Evolutionary conservation across 2,888 invertebrate genomes (phyloP).

Genomic region (Lasioglossum leucozonium): DNA sequence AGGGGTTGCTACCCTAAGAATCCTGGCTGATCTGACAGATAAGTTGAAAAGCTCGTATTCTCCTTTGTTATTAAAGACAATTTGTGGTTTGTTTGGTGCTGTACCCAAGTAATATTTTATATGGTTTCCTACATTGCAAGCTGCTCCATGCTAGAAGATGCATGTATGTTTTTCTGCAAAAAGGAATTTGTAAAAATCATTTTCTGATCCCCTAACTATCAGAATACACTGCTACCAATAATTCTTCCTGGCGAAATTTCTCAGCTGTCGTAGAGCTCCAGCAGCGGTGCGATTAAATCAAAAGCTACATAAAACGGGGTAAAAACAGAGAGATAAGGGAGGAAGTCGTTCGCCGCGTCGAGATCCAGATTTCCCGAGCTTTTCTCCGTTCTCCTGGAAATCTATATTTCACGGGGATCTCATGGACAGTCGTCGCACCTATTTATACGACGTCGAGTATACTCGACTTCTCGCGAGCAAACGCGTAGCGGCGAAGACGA

Average conservation of each 20-base stretch:
- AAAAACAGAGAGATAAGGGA: background rate
- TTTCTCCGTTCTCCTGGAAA: conserved; percentile 39
- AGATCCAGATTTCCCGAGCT: conserved; percentile 30
- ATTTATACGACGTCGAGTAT: conserved; percentile 52
- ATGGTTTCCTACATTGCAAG: background rate
- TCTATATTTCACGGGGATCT: conserved; percentile 60
- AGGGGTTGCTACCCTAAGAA: background rate
- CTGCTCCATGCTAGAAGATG: too few species aligned
- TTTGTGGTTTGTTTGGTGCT: background rate
- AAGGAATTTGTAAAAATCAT: background rate
- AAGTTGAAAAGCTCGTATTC: background rate
- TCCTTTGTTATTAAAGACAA: background rate
- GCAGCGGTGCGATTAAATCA: background rate
- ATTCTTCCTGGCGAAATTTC: background rate
- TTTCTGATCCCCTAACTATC: background rate
- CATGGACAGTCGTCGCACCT: conserved; percentile 48
- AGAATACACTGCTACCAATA: background rate
- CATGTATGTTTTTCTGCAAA: background rate
- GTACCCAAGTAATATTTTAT: too few species aligned
- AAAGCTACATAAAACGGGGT: background rate
- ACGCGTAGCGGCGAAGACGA: conserved; percentile 48
- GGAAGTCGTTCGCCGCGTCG: conserved; percentile 13
- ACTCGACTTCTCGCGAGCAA: conserved; percentile 46
- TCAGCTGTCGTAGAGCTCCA: background rate
- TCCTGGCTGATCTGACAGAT: background rate